Evolutionary conservation across 2,888 invertebrate genomes (phyloP).

Genomic region (Ophonus ardosiacus): DNA sequence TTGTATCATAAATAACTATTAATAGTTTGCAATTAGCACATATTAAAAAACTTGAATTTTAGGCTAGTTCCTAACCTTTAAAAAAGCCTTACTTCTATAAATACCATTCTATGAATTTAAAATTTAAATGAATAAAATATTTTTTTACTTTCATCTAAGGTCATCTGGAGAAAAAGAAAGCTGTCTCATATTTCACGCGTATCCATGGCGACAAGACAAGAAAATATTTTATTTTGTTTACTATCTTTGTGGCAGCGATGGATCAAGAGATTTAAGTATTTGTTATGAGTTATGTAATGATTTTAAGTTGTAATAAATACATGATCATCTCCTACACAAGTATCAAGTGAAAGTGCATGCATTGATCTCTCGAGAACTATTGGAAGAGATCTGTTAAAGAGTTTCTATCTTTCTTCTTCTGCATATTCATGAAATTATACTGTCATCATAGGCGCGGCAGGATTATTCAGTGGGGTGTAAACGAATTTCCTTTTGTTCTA

Average conservation of each 20-base stretch:
- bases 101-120: slow-evolving; percentile 6
- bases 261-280: background rate
- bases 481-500: no score
- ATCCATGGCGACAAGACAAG: slow-evolving; percentile 21
- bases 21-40: no score
- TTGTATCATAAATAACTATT: no score
- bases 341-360: slow-evolving; percentile 2
- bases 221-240: slow-evolving; percentile 24
- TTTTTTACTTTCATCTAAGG: slow-evolving; percentile 42
- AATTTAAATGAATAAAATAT: slow-evolving; percentile 11
- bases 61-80: slow-evolving; percentile 1
- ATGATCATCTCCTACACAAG: slow-evolving; percentile 38
- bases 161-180: slow-evolving; percentile 25
- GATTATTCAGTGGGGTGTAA: no score
- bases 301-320: slow-evolving; percentile 54
- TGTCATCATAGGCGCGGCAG: background rate
- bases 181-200: slow-evolving; percentile 23
- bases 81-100: background rate
- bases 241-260: background rate
- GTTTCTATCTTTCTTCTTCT: slow-evolving; percentile 5
- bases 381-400: background rate
- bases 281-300: slow-evolving; percentile 45
- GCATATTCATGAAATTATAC: slow-evolving; percentile 8
- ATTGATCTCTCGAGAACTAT: background rate
- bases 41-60: background rate